Evolutionary conservation across 2,797 vertebrate species (phyloP), one percentile per base, ranked within the genome.

Genomic region (Spinibarbus caldwelli): DNA sequence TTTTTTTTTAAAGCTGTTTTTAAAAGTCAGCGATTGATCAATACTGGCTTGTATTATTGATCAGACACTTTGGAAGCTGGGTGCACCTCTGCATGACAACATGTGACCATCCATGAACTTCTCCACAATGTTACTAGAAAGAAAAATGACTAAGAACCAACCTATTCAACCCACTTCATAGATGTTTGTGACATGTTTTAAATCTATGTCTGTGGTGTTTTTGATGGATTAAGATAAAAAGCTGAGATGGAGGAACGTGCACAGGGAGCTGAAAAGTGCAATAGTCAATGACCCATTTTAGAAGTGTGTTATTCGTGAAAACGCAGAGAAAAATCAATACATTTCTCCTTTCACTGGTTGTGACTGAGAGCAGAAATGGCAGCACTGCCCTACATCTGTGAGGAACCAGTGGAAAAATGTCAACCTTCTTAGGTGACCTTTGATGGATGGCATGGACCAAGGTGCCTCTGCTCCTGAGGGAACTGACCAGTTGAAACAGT

Each of bases 231-330:
- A 45, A 57, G 62, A 49, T 34, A 10, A 38, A 84, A 78, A 78
- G 6, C 38, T 17, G 49, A 84, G 64, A 71, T 43, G 54, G 68
- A 85, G 7, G 59, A 83, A 70, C 47, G 12, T 5, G 19, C 41
- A 41, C 75, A 41, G 45, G 10, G 59, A 36, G 34, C 70, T 73
- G 45, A 45, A 81, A 77, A 31, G 79, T 73, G 38, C 26, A 84
- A 36, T 34, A 34, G 52, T 57, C 77, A 83, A 86, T 89, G 68
- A 83, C 79, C 82, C 29, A 81, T 83, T 49, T 72, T 62, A 45
- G 47, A 6, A 59, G 68, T 52, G 62, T 83, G 70, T 81, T 85
- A 41, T 54, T 78, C 0, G 6, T 43, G 21, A 62, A 66, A 83
- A 49, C 29, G 11, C 26, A 5, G 15, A 72, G 45, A 49, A 67